Evolutionary conservation across 1,140 invertebrate species (phyloP).

Genomic region (Argopecten irradians): DNA sequence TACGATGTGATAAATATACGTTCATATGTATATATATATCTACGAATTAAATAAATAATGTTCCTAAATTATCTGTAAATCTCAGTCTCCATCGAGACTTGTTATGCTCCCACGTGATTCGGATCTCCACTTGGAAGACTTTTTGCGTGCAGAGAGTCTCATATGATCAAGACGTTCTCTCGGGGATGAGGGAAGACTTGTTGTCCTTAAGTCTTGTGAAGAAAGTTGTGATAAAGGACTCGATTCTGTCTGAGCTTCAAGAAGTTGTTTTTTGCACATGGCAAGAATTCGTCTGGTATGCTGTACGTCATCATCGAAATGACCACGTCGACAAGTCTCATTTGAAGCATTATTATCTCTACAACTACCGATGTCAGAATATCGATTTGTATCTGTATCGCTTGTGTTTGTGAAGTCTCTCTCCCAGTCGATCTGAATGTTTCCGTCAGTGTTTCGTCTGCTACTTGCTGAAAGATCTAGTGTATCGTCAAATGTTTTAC

Average conservation of each 20-base stretch:
- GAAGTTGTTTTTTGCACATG: conserved; percentile 42
- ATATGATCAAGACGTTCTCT: not conserved
- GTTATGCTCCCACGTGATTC: not conserved
- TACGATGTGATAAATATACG: not conserved
- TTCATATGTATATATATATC: not conserved
- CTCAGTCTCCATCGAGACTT: not conserved
- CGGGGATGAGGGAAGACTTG: not conserved
- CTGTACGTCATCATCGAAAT: conserved; percentile 27
- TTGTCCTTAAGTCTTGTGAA: not conserved
- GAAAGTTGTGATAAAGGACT: conserved; percentile 12
- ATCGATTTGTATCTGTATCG: not conserved
- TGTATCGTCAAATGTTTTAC: not conserved
- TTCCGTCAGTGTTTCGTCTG: not conserved
- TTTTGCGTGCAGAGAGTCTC: not conserved
- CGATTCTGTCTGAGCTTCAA: conserved; percentile 38
- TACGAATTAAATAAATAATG: not conserved
- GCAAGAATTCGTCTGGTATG: conserved; percentile 35
- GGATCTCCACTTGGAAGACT: not conserved
- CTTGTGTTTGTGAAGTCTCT: not conserved
- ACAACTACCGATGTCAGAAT: not conserved
- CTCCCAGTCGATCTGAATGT: not conserved
- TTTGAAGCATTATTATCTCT: not conserved
- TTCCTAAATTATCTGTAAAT: not conserved
- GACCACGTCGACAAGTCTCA: not conserved
- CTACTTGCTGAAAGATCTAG: not conserved